Conservation (phyloP, 2,888 invertebrate genomes). For the Lepidonotus clava region DNA sequence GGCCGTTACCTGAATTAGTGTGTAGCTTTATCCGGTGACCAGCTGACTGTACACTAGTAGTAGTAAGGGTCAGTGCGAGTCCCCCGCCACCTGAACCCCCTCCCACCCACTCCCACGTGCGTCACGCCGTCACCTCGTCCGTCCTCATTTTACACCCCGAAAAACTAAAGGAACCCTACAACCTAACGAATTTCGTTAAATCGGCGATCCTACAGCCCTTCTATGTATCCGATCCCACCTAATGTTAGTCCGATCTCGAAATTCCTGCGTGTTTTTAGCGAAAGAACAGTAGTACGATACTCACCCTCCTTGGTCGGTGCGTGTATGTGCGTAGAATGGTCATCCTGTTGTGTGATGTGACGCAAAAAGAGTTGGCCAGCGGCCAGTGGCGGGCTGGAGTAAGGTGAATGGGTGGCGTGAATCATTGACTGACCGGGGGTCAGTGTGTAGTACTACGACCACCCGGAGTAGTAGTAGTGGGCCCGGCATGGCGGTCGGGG, state of each 20-base stretch:
- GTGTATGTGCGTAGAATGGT: not conserved
- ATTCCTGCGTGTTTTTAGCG: not conserved
- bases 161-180: too few species aligned
- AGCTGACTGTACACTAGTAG: not conserved
- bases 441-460: too few species aligned
- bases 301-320: not conserved
- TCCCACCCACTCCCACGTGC: not conserved
- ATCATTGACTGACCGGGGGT: not conserved
- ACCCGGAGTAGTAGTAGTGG: too few species aligned
- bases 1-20: constrained; percentile 23
- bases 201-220: not conserved
- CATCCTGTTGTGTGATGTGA: not conserved
- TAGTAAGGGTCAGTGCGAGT: not conserved
- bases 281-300: too few species aligned
- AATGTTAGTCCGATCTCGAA: not conserved
- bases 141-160: not conserved
- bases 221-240: not conserved
- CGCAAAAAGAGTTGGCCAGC: not conserved
- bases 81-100: not conserved
- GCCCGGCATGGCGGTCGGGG: too few species aligned
- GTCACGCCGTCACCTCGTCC: too few species aligned
- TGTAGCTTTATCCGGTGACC: not conserved
- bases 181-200: not conserved
- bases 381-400: not conserved
- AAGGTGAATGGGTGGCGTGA: not conserved